These are phyloP conservation scores for Antennarius maculatus DNA, from an alignment of 2,797 vertebrate species.

Conservation along the genomic window DNA sequence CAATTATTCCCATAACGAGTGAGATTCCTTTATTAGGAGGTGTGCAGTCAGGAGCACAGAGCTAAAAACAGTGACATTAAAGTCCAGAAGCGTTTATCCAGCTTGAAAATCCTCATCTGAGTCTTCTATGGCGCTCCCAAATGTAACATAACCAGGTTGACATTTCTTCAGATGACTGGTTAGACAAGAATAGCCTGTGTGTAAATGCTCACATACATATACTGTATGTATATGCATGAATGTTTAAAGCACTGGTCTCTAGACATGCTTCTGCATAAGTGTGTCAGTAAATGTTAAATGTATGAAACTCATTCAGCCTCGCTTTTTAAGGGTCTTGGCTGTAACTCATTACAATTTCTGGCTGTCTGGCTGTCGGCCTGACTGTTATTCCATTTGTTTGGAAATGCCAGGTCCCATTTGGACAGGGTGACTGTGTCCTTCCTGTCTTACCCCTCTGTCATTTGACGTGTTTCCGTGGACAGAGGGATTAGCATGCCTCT, in stretches of 20 bases:
- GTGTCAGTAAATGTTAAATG: constrained; percentile 34
- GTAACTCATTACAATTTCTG: constrained; percentile 16
- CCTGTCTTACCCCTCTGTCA: constrained; percentile 29
- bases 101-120: constrained; percentile 50
- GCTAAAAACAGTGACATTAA: constrained; percentile 63
- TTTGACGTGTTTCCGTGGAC: constrained; percentile 29
- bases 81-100: constrained; percentile 43
- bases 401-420: constrained; percentile 20
- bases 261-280: constrained; percentile 47
- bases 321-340: constrained; percentile 22
- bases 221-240: not conserved
- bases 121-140: constrained; percentile 45
- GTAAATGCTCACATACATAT: constrained; percentile 11
- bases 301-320: constrained; percentile 30
- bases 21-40: constrained; percentile 55
- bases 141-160: constrained; percentile 64
- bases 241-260: constrained; percentile 16
- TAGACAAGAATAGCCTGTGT: constrained; percentile 69
- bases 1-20: constrained; percentile 66
- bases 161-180: constrained; percentile 60
- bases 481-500: constrained; percentile 53
- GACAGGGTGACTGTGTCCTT: constrained; percentile 68
- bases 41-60: constrained; percentile 45
- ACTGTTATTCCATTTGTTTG: constrained; percentile 49
- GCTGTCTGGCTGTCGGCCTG: constrained; percentile 34